Base-by-base conservation (phyloP, 2,888 invertebrate genomes). In the Sphecodes monilicornis region DNA sequence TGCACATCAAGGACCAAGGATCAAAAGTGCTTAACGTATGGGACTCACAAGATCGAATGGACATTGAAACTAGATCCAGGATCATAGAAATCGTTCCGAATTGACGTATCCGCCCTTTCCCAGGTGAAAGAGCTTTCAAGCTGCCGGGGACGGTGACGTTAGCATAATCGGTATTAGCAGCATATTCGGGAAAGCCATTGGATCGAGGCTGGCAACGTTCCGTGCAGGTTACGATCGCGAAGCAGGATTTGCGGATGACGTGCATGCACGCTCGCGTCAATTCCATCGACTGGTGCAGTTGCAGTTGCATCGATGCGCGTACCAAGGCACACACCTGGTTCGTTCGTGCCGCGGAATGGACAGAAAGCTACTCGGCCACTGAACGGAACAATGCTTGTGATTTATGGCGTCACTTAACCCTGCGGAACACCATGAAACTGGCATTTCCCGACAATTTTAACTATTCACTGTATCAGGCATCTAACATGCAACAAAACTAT, bases 171-270 rank as follows among this genome's bases (percentile, higher is more conserved):
- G 26, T 41, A 29, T 70, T 41, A 43, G 43, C 18, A 43, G 69
- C 43, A 18, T 29, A 29, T 43, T 70, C 43, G 43, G 41, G 29
- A 43, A 70, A 43, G 41, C 41, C 43, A 39, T 18, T 73, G 54
- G 73, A 73, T 73, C 13, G 57, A 29, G n/a, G 39, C 50, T 39
- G 26, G 72, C 54, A 50, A n/a, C 50, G 18, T 26, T 10, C 18
- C 50, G 22, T 10, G 43, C 13, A 29, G 32, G 43, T 72, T 72
- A 26, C 10, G 26, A 41, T 29, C 32, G 22, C 6, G 29, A 11
- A 29, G 39, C 68, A 41, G 46, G 64, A 29, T 46, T 71, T 78
- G 72, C 29, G 46, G 60, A 72, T 46, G 64, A 72, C 78, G 64
- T 72, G 29, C 22, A 57, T 64, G 8, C 18, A 64, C 39, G n/a